Percentiles rank a stretch among this genome's conserved stretches.
phyloP scores from a whole-genome alignment of 2,888 invertebrate species.

The Scrobipalpa atriplicella region DNA sequence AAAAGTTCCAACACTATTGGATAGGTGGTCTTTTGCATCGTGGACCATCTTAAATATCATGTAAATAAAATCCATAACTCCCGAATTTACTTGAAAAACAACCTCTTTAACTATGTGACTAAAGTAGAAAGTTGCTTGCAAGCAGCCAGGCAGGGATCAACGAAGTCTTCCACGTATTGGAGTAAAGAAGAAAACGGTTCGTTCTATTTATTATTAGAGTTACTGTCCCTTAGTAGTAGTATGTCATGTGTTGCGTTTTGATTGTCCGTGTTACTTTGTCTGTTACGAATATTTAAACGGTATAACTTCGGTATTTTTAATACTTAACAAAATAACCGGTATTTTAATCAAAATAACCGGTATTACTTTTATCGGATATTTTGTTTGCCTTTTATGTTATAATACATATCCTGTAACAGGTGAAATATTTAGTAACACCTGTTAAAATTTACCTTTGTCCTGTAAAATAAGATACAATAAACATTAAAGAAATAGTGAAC shows the following conservation, averaged over 20 bases:
- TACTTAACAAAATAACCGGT: neutral
- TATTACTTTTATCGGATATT: no score
- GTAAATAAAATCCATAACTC: constrained; percentile 35
- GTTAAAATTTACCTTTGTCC: no score
- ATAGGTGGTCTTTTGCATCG: no score
- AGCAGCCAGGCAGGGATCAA: constrained; percentile 79
- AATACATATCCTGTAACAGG: no score
- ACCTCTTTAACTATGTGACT: constrained; percentile 42
- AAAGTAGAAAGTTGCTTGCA: constrained; percentile 74
- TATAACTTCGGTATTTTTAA: neutral
- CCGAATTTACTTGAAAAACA: neutral
- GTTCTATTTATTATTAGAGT: constrained; percentile 46
- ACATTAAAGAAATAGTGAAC: no score
- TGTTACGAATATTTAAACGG: constrained; percentile 46
- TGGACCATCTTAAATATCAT: no score
- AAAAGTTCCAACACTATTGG: no score
- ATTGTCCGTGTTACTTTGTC: constrained; percentile 50
- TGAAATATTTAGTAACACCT: neutral
- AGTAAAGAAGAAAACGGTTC: constrained; percentile 80
- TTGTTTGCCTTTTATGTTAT: neutral
- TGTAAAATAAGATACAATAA: no score
- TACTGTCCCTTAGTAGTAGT: constrained; percentile 52
- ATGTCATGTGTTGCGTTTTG: constrained; percentile 70
- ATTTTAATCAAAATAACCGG: no score
- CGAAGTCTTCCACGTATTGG: constrained; percentile 75